Evolutionary conservation across 2,797 vertebrate genomes (phyloP).

Genomic region (Aplochiton taeniatus): DNA sequence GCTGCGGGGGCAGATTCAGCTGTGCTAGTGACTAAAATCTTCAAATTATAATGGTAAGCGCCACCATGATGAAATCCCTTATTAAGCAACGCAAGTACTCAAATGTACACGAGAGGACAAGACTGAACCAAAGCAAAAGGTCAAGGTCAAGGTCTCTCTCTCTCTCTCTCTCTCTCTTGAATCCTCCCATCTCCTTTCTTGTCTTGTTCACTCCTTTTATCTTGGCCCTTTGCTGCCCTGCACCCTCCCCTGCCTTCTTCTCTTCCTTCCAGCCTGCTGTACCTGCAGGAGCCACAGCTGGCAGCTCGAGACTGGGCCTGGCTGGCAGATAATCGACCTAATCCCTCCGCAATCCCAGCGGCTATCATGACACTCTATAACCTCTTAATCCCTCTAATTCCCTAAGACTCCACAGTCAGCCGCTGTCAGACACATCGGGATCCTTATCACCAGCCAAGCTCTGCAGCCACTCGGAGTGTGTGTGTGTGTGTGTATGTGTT

Average conservation of each 20-base stretch:
- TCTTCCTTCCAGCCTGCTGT: conserved; percentile 36
- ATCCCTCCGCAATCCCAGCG: conserved; percentile 81
- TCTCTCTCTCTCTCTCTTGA: conserved; percentile 12
- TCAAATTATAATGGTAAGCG: conserved; percentile 73
- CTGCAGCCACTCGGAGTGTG: conserved; percentile 44
- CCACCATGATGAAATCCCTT: conserved; percentile 70
- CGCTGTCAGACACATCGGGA: conserved; percentile 77
- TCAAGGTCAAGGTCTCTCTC: conserved; percentile 38
- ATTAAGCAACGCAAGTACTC: conserved; percentile 64
- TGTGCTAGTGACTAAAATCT: conserved; percentile 46
- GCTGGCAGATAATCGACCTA: conserved; percentile 80
- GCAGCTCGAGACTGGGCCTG: conserved; percentile 66
- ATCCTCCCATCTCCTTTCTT: conserved; percentile 16
- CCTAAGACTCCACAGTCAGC: conserved; percentile 77
- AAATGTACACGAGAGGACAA: conserved; percentile 59
- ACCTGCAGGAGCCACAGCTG: conserved; percentile 76
- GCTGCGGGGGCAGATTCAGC: conserved; percentile 20
- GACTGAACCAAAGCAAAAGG: conserved; percentile 59
- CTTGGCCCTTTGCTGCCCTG: too few relatives aligned
- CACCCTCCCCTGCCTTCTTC: neutral
- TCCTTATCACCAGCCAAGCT: conserved; percentile 71
- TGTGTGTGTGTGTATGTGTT: conserved; percentile 30
- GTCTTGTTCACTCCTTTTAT: conserved; percentile 11
- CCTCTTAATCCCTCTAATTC: conserved; percentile 83
- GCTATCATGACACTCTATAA: conserved; percentile 82